Evolutionary conservation across 1,140 invertebrate genomes (phyloP).

Genomic region (Papilio glaucus): DNA sequence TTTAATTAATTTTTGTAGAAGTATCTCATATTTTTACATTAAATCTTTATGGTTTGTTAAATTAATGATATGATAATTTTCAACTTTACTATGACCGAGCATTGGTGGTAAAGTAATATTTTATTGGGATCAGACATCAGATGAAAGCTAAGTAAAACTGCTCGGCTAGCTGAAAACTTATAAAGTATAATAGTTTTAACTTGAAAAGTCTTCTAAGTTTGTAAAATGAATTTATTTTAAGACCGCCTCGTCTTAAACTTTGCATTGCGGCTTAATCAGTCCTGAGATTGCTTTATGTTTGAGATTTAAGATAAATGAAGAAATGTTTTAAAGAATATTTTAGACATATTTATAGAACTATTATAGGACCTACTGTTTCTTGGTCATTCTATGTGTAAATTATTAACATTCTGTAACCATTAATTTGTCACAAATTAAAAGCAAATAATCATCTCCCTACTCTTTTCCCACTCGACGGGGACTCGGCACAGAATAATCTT

Average conservation of each 20-base stretch:
- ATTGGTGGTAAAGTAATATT: neutral
- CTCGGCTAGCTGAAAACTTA: slow-evolving; percentile 2
- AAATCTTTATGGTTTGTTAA: neutral
- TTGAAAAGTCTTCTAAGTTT: slow-evolving; percentile 20
- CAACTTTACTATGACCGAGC: neutral
- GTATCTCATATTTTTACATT: neutral
- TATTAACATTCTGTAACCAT: too few relatives aligned
- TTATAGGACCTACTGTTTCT: too few relatives aligned
- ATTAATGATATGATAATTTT: neutral
- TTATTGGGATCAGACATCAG: slow-evolving; percentile 5
- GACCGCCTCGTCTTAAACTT: slow-evolving; percentile 1
- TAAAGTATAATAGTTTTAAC: slow-evolving; percentile 18
- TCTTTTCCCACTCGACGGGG: too few relatives aligned
- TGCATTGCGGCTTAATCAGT: slow-evolving; percentile 1
- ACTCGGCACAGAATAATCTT: too few relatives aligned
- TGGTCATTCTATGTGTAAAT: too few relatives aligned
- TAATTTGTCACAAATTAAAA: too few relatives aligned
- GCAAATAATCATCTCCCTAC: too few relatives aligned
- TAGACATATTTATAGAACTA: neutral
- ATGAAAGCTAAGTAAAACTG: slow-evolving; percentile 6
- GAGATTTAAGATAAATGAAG: neutral
- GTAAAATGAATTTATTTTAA: slow-evolving; percentile 23
- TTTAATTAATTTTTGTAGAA: too few relatives aligned
- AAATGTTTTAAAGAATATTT: slow-evolving; percentile 3
- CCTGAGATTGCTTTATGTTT: slow-evolving; percentile 1